Percentiles rank a stretch among this genome's conserved stretches.
Conservation (phyloP, 2,797 vertebrate genomes). For the Enteromius trimaculatus region DNA sequence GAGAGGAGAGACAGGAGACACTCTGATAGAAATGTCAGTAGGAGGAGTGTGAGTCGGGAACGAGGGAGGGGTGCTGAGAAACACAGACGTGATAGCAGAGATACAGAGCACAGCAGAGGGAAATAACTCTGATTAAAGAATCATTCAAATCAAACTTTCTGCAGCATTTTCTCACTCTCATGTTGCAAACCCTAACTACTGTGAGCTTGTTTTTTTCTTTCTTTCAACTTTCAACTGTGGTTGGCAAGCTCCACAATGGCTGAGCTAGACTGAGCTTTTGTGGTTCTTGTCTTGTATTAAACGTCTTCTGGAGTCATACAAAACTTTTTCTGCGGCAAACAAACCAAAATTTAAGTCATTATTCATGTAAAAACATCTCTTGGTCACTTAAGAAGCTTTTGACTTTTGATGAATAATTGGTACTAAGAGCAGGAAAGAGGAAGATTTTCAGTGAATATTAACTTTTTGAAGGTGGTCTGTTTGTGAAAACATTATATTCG, state of each 20-base stretch:
- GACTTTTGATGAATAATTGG: background rate
- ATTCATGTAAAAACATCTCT: background rate
- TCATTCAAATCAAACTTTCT: background rate
- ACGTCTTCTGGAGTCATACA: background rate
- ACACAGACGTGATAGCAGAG: slow-evolving; percentile 53
- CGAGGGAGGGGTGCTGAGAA: slow-evolving; percentile 38
- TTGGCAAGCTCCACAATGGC: too few species aligned
- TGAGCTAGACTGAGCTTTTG: too few species aligned
- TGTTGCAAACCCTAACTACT: background rate
- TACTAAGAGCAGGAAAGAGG: background rate
- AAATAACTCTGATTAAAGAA: background rate
- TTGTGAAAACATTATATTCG: background rate
- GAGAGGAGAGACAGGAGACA: slow-evolving; percentile 35
- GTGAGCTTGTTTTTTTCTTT: background rate
- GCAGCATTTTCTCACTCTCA: background rate
- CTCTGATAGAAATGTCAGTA: slow-evolving; percentile 1
- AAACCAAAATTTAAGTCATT: background rate
- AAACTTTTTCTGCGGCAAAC: background rate
- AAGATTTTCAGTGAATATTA: background rate
- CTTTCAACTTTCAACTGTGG: too few species aligned
- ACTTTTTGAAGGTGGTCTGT: background rate
- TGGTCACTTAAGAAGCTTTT: background rate
- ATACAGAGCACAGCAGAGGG: slow-evolving; percentile 26
- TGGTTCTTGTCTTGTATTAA: background rate
- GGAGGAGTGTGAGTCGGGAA: slow-evolving; percentile 43